A percentile compares a stretch with the other conserved stretches of the same genome.
phyloP scores from a whole-genome alignment of 2,113 vertebrate genomes.

The Rhodinocichla rosea region DNA sequence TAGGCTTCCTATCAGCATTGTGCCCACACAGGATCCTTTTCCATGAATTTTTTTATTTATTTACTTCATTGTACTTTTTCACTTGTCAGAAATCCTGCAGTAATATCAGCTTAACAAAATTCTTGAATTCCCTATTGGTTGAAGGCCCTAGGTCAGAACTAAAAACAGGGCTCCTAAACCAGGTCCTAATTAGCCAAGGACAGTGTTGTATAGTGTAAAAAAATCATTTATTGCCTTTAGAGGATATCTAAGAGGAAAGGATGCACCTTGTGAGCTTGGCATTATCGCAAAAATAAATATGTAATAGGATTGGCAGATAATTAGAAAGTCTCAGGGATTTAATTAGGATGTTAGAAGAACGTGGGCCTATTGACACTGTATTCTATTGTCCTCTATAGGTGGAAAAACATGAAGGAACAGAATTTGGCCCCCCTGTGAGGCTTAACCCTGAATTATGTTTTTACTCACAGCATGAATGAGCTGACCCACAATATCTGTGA shows the following conservation, averaged over 20 bases:
- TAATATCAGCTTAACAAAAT: neutral
- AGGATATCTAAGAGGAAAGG: neutral
- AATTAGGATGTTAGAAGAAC: neutral
- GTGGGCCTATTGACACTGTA: neutral
- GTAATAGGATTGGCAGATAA: neutral
- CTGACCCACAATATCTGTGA: neutral
- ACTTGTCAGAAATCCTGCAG: neutral
- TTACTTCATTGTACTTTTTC: neutral
- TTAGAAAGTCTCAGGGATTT: neutral
- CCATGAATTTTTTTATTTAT: neutral
- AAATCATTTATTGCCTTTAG: neutral
- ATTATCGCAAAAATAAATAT: neutral
- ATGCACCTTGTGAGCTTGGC: neutral
- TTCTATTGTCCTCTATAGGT: neutral
- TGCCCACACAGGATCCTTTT: neutral
- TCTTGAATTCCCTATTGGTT: neutral
- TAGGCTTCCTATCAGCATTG: neutral
- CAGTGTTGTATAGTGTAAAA: neutral
- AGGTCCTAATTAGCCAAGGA: neutral
- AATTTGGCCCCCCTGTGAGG: neutral
- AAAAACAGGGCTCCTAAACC: neutral
- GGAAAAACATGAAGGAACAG: neutral
- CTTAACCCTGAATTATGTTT: neutral
- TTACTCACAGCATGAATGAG: neutral
- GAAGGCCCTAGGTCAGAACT: neutral